Conservation (phyloP, 2,888 invertebrate species). For the Pelosia muscerda region DNA sequence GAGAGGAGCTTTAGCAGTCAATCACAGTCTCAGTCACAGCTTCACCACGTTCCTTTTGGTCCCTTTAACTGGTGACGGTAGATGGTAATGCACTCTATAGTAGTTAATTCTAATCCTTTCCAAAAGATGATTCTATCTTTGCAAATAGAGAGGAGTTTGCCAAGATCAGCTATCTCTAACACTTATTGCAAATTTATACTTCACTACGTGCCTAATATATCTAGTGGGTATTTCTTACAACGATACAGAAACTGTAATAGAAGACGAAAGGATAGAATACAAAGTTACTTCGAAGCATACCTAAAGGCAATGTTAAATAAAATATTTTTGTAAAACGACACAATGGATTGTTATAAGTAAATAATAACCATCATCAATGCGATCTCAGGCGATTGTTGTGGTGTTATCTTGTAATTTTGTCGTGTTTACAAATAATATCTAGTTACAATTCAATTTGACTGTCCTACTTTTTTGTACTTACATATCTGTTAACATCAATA, state of each 20-base stretch:
- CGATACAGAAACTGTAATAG: neutral
- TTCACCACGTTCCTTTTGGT: too few relatives aligned
- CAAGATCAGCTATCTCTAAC: too few relatives aligned
- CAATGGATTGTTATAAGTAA: conserved; percentile 42
- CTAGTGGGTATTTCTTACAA: neutral
- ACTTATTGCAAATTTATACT: too few relatives aligned
- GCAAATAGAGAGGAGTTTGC: neutral
- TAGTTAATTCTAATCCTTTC: too few relatives aligned
- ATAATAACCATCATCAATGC: conserved; percentile 31
- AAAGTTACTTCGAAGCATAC: neutral
- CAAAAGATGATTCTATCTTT: neutral
- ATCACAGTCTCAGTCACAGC: too few relatives aligned
- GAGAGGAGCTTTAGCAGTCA: too few relatives aligned
- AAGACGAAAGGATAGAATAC: neutral
- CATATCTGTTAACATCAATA: neutral
- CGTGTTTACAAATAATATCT: conserved; percentile 30
- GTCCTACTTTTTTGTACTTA: neutral
- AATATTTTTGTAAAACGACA: conserved; percentile 43
- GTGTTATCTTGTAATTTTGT: conserved; percentile 52
- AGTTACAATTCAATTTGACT: conserved; percentile 16
- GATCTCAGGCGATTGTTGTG: conserved; percentile 46
- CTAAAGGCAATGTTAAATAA: conserved; percentile 1
- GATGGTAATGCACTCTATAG: too few relatives aligned
- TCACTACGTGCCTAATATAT: neutral
- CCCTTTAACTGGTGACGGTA: too few relatives aligned